A percentile compares a stretch with the other conserved stretches of the same genome.
phyloP scores from a whole-genome alignment of 2,113 vertebrate species.

The Ranitomeya variabilis region DNA sequence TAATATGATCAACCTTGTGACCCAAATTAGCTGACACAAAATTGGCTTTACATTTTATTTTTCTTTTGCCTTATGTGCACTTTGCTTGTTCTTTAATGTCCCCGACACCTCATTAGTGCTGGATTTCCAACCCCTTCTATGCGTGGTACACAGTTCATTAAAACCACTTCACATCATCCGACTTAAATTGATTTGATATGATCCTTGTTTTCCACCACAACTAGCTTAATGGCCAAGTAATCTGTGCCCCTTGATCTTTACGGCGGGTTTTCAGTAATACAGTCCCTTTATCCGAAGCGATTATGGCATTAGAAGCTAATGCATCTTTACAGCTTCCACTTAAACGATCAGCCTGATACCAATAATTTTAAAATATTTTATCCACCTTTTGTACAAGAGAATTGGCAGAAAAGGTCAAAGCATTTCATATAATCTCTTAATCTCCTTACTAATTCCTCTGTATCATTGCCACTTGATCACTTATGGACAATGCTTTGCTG shows the following conservation, averaged over 20 bases:
- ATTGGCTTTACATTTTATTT: slow-evolving; percentile 38
- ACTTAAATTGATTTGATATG: slow-evolving; percentile 61
- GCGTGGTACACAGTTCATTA: slow-evolving; percentile 69
- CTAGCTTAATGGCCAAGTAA: slow-evolving; percentile 59
- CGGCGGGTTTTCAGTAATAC: not conserved
- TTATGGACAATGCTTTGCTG: slow-evolving; percentile 43
- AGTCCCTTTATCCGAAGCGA: slow-evolving; percentile 46
- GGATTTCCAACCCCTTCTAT: slow-evolving; percentile 69
- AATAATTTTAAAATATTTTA: slow-evolving; percentile 51
- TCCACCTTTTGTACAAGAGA: slow-evolving; percentile 35
- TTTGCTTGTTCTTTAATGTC: slow-evolving; percentile 60
- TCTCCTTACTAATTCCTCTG: slow-evolving; percentile 43
- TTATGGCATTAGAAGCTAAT: slow-evolving; percentile 54
- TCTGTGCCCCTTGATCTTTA: slow-evolving; percentile 62
- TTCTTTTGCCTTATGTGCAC: slow-evolving; percentile 45
- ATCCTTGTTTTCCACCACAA: slow-evolving; percentile 62
- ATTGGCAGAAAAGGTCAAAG: slow-evolving; percentile 46
- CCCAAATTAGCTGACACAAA: slow-evolving; percentile 54
- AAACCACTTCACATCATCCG: slow-evolving; percentile 74
- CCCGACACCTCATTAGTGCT: slow-evolving; percentile 70
- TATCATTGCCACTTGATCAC: slow-evolving; percentile 48
- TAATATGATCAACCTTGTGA: slow-evolving; percentile 65
- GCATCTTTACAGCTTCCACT: slow-evolving; percentile 40
- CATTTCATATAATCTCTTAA: slow-evolving; percentile 51
- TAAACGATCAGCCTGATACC: slow-evolving; percentile 62